These are phyloP conservation scores for Butorides virescens DNA, from an alignment of 2,113 vertebrate species.

Conservation along the genomic window DNA sequence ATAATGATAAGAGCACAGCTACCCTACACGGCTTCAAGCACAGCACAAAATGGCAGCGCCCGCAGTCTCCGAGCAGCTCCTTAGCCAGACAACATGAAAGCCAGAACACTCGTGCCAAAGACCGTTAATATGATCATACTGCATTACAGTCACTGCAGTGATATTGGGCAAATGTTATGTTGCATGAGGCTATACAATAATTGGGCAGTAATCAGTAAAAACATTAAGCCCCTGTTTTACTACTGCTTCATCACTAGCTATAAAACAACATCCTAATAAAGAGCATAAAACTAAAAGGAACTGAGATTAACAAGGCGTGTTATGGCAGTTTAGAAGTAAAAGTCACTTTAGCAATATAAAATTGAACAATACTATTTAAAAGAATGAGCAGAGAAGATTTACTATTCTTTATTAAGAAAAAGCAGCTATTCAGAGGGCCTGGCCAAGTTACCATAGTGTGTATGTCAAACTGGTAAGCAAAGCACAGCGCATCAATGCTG, in stretches of 20 bases:
- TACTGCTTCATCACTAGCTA: neutral
- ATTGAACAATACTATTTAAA: neutral
- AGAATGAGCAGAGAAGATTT: neutral
- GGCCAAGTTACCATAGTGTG: neutral
- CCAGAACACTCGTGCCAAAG: neutral
- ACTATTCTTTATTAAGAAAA: neutral
- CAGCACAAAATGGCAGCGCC: constrained; percentile 14
- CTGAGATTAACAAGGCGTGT: neutral
- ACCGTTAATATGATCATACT: neutral
- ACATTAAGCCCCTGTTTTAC: constrained; percentile 18
- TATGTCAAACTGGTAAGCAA: neutral
- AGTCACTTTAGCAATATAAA: constrained; percentile 26
- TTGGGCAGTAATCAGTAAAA: constrained; percentile 35
- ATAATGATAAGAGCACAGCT: neutral
- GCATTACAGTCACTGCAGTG: neutral
- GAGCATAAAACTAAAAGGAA: constrained; percentile 1
- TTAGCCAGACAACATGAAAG: neutral
- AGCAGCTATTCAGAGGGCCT: neutral
- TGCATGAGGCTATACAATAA: neutral
- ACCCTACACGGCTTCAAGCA: neutral
- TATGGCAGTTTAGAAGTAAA: constrained; percentile 11
- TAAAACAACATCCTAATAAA: constrained; percentile 32
- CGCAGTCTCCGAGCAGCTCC: neutral
- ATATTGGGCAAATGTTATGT: neutral
- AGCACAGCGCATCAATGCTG: neutral